Base-by-base conservation (phyloP, 2,888 invertebrate species). In the Ctenicera cuprea region DNA sequence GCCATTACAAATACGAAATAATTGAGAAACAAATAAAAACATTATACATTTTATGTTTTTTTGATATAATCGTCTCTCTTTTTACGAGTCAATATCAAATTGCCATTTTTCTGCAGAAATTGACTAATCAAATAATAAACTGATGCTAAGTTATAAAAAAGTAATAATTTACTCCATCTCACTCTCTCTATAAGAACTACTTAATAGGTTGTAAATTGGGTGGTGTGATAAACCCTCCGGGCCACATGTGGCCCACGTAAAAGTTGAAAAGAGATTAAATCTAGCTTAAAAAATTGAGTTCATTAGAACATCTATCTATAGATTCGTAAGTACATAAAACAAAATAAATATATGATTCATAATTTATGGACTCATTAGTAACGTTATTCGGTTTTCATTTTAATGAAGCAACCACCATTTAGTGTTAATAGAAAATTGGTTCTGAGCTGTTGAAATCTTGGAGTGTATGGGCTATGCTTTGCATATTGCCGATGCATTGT, bases 211-310 rank as follows among this genome's bases (percentile, higher is more conserved):
- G 48, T 18, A 18, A 38, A 48, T 48, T 18, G 11, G 11, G 16
- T 38, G 37, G 38, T 59, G 59, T 59, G 16, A 59, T 18, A 37
- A 48, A 48, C 9, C 11, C 48, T 48, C 20, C 8, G 30, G 57
- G 33, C 57, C 12, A 26, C n/a, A 14, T 37, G 57, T 37, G 18
- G 33, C 14, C 38, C 18, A 41, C 59, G 59, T 59, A 59, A 59
- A 38, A 59, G 59, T 59, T 22, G 59, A 59, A 59, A 38, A 57
- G 33, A 38, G 59, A 59, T 59, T 38, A 59, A 37, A 59, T 59
- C 59, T 37, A 33, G 12, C 12, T 41, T 38, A 41, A 59, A n/a
- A n/a, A 59, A 59, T 59, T 59, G 59, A 59, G 59, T 18, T 59
- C 59, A 59, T 59, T 59, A 38, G 59, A 37, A 38, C 59, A 59